These are phyloP conservation scores for Rapana venosa DNA, from an alignment of 2,888 invertebrate genomes.

Conservation along the genomic window DNA sequence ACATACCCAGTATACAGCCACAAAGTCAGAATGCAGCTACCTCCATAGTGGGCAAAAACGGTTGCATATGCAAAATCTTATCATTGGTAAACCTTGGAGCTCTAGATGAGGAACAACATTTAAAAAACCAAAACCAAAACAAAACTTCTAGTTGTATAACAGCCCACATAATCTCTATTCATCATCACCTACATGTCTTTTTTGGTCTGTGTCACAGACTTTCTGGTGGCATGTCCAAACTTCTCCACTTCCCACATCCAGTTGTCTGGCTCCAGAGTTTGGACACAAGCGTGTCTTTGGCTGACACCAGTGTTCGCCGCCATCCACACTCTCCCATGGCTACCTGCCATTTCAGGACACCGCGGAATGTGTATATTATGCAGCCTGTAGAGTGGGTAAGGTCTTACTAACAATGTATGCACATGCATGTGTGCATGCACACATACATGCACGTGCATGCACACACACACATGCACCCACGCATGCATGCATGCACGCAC, in stretches of 20 bases:
- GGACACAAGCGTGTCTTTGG: conserved; percentile 67
- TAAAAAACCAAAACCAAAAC: too few species aligned
- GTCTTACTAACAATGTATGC: too few species aligned
- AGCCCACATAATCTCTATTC: neutral
- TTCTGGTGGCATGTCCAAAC: conserved; percentile 73
- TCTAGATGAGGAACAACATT: too few species aligned
- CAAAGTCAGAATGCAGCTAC: too few species aligned
- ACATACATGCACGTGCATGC: neutral
- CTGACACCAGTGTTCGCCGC: conserved; percentile 17
- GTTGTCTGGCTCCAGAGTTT: conserved; percentile 71
- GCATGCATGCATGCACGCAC: neutral
- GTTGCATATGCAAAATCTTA: too few species aligned
- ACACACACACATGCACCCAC: conserved; percentile 4
- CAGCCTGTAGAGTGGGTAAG: too few species aligned
- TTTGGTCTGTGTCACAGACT: conserved; percentile 52
- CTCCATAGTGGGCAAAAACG: too few species aligned
- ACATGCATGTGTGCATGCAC: neutral
- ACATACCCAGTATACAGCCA: too few species aligned
- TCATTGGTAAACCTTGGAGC: too few species aligned
- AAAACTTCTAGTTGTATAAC: too few species aligned
- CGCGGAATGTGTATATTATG: too few species aligned
- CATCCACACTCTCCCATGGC: conserved; percentile 71
- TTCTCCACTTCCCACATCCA: conserved; percentile 76
- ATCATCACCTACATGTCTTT: conserved; percentile 43
- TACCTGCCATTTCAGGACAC: conserved; percentile 59